Evolutionary conservation across 2,113 vertebrate genomes (phyloP).

Genomic region (Thinocorus orbignyianus): DNA sequence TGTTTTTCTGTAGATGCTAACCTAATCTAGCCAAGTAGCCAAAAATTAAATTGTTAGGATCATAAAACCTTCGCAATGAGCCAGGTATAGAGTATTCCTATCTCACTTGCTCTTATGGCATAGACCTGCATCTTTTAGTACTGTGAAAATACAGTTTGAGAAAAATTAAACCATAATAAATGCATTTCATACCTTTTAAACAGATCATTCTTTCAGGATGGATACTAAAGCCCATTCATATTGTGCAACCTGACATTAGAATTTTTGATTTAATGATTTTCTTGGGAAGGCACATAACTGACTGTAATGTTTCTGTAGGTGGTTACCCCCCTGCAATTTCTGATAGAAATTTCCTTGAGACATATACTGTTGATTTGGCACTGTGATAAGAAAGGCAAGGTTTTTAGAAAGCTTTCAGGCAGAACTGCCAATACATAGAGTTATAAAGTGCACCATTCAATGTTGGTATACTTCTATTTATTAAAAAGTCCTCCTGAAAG

Average conservation of each 20-base stretch:
- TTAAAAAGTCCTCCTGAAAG: not conserved
- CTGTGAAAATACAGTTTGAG: not conserved
- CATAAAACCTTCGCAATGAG: not conserved
- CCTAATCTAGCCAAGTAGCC: not conserved
- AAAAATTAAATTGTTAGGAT: not conserved
- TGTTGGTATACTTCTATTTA: not conserved
- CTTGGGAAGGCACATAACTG: not conserved
- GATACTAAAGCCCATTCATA: not conserved
- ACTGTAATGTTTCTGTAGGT: not conserved
- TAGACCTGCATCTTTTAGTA: not conserved
- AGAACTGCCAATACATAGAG: not conserved
- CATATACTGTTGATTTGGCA: not conserved
- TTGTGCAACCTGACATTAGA: not conserved
- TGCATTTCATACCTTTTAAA: not conserved
- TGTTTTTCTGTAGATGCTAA: not conserved
- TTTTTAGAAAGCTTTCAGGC: not conserved
- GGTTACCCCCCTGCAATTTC: not conserved
- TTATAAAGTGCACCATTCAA: not conserved
- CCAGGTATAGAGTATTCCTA: not conserved
- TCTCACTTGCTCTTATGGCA: not conserved
- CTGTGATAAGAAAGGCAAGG: not conserved
- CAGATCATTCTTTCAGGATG: not conserved
- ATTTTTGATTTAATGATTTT: not conserved
- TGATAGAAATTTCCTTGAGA: not conserved
- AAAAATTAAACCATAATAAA: not conserved